phyloP scores from a whole-genome alignment of 2,113 vertebrate species.

The Amphilophus citrinellus region DNA sequence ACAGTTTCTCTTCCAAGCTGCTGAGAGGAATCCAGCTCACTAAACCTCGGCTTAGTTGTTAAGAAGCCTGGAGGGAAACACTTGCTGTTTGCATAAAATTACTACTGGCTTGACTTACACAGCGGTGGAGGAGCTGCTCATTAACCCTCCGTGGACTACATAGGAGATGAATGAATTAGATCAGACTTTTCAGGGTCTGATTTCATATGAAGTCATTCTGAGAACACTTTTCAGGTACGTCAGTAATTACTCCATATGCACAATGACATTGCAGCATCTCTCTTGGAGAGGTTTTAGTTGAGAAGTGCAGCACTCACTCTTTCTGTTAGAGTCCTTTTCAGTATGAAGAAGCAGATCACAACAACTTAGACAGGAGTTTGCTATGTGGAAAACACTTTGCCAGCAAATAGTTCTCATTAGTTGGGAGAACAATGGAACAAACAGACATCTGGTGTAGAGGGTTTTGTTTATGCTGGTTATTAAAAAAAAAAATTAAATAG shows the following conservation, averaged over 20 bases:
- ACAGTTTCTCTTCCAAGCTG: conserved; percentile 38
- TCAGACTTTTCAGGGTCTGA: neutral
- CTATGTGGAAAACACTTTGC: neutral
- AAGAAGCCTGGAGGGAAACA: conserved; percentile 44
- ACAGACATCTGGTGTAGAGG: conserved; percentile 4
- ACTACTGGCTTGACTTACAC: conserved; percentile 28
- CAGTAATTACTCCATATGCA: neutral
- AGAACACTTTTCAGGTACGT: neutral
- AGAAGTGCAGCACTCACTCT: conserved; percentile 16
- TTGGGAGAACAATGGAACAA: conserved; percentile 8
- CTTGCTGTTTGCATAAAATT: conserved; percentile 51
- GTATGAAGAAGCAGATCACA: neutral
- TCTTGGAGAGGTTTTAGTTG: conserved; percentile 14
- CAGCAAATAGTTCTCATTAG: conserved; percentile 13
- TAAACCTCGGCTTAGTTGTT: conserved; percentile 32
- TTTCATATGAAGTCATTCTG: neutral
- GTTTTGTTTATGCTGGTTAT: conserved; percentile 8
- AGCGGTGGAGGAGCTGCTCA: neutral
- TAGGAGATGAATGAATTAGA: neutral
- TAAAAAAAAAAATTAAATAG: conserved; percentile 18
- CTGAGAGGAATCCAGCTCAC: conserved; percentile 37
- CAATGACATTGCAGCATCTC: neutral
- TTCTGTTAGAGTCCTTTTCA: conserved; percentile 7
- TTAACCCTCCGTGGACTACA: neutral
- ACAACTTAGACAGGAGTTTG: conserved; percentile 7